A percentile compares a stretch with the other conserved stretches of the same genome.
These are phyloP conservation scores for Danio tinwini DNA, from an alignment of 2,797 vertebrate species.

Conservation along the genomic window DNA sequence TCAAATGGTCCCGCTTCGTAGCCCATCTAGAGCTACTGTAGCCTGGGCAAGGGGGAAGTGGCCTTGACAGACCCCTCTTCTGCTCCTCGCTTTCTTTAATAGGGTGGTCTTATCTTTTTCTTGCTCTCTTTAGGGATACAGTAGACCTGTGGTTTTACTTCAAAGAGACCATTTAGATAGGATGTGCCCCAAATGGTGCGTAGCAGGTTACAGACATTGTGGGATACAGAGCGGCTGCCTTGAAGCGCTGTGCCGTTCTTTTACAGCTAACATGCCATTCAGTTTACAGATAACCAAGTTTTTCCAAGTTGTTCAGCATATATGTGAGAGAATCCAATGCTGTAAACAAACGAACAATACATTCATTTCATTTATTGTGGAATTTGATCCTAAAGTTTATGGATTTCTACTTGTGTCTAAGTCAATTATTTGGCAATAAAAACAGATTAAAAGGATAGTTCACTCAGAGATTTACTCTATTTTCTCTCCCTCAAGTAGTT, in stretches of 20 bases:
- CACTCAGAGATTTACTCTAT: no score
- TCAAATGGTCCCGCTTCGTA: conserved; percentile 40
- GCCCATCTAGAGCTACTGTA: conserved; percentile 14
- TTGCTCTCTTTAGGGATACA: conserved; percentile 31
- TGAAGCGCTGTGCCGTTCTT: conserved; percentile 37
- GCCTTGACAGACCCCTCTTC: conserved; percentile 35
- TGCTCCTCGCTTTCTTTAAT: conserved; percentile 36
- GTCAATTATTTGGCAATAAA: no score
- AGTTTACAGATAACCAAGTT: conserved; percentile 78
- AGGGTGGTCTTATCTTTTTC: conserved; percentile 36
- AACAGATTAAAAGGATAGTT: no score
- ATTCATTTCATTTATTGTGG: no score
- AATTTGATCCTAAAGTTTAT: neutral
- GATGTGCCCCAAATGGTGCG: conserved; percentile 71
- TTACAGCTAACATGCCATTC: conserved; percentile 27
- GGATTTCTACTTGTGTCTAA: neutral
- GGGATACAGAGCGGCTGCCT: conserved; percentile 67
- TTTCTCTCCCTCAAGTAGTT: no score
- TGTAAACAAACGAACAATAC: no score
- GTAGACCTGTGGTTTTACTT: conserved; percentile 37
- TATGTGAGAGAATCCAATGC: no score
- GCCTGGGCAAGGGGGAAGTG: conserved; percentile 14
- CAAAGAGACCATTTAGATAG: conserved; percentile 47
- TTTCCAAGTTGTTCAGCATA: conserved; percentile 29
- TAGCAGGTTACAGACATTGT: conserved; percentile 74